Conservation (phyloP, 2,113 vertebrate species). For the Passer montanus region DNA sequence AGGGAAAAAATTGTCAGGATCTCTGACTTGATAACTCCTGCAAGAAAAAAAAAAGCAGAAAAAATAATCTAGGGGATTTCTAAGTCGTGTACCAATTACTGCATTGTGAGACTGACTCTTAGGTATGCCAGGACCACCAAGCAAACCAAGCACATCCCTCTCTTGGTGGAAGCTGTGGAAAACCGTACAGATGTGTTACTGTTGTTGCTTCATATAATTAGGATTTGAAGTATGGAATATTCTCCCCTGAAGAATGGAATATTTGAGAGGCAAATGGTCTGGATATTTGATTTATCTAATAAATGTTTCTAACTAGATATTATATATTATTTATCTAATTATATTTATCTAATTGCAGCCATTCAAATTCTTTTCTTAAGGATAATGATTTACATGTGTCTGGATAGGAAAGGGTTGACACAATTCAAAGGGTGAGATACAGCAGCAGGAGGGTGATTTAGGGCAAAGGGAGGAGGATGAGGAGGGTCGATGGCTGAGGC, state of each 20-base stretch:
- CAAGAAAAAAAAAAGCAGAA: neutral
- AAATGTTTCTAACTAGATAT: neutral
- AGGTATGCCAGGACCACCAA: neutral
- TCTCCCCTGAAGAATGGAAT: neutral
- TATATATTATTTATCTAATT: neutral
- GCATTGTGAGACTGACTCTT: neutral
- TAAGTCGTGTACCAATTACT: neutral
- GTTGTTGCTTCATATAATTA: neutral
- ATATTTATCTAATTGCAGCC: neutral
- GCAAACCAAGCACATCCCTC: neutral
- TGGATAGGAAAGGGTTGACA: neutral
- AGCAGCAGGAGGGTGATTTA: neutral
- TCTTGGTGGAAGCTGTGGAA: neutral
- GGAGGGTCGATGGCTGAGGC: neutral
- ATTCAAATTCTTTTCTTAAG: neutral
- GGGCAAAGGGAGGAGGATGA: neutral
- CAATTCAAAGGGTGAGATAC: accelerated
- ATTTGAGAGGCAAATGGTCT: neutral
- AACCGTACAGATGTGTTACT: neutral
- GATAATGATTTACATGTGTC: neutral
- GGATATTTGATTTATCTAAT: neutral
- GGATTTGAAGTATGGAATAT: neutral
- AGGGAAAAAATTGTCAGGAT: neutral
- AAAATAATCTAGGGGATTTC: neutral
- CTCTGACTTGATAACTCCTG: neutral